Evolutionary conservation across 2,113 vertebrate species (phyloP).

Genomic region (Pipa parva): DNA sequence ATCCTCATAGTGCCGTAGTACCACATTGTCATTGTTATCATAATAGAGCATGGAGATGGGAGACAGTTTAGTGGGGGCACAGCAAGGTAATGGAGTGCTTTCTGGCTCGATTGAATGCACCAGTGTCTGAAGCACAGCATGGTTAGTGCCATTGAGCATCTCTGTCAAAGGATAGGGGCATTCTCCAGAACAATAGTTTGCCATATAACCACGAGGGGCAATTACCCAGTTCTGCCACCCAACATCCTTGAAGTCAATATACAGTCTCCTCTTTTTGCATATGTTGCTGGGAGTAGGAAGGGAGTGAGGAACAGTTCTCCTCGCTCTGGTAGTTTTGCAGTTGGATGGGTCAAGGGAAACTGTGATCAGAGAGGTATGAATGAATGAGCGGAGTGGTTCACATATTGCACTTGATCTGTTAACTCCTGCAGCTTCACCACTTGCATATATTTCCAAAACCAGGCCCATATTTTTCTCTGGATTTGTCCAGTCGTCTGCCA

Average conservation of each 20-base stretch:
- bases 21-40: slow-evolving; percentile 94
- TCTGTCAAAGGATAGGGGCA: slow-evolving; percentile 84
- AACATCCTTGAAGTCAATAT: slow-evolving; percentile 89
- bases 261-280: slow-evolving; percentile 79
- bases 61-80: slow-evolving; percentile 83
- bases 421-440: neutral
- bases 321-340: slow-evolving; percentile 56
- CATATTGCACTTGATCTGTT: slow-evolving; percentile 22
- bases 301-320: slow-evolving; percentile 49
- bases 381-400: slow-evolving; percentile 43
- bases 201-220: slow-evolving; percentile 88
- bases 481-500: slow-evolving; percentile 55
- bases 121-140: slow-evolving; percentile 91
- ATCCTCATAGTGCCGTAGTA: slow-evolving; percentile 89
- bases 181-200: slow-evolving; percentile 90
- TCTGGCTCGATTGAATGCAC: slow-evolving; percentile 79
- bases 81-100: slow-evolving; percentile 81
- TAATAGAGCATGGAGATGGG: slow-evolving; percentile 96
- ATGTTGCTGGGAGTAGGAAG: slow-evolving; percentile 54
- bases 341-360: slow-evolving; percentile 74
- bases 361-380: slow-evolving; percentile 66
- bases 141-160: slow-evolving; percentile 86
- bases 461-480: slow-evolving; percentile 62
- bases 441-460: slow-evolving; percentile 58
- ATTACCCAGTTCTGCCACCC: slow-evolving; percentile 98